Evolutionary conservation across 2,888 invertebrate genomes (phyloP).

Genomic region (Ophion obscuratus): DNA sequence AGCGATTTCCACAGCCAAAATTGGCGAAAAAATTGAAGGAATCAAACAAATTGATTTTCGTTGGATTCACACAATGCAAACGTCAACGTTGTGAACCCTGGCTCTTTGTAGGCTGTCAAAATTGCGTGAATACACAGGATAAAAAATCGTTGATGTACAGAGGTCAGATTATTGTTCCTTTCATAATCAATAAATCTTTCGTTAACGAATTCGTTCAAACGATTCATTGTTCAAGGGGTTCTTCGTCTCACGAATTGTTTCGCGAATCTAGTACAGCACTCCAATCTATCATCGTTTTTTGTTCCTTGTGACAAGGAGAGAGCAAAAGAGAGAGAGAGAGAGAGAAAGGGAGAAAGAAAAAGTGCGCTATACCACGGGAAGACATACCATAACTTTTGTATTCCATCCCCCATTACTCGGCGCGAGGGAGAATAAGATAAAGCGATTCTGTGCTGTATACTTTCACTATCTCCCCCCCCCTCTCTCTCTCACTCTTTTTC

Average conservation of each 20-base stretch:
- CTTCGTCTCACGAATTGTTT: background rate
- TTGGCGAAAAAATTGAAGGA: too few species aligned
- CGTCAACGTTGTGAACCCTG: too few species aligned
- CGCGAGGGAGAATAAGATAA: conserved; percentile 58
- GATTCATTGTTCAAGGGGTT: background rate
- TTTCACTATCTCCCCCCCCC: background rate
- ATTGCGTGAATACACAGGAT: background rate
- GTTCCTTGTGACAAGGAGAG: background rate
- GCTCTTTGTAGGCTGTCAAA: too few species aligned
- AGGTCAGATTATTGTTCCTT: background rate
- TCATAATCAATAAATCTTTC: background rate
- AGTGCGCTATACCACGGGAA: conserved; percentile 39
- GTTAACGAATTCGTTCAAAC: background rate
- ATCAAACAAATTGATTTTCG: too few species aligned
- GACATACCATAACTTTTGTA: conserved; percentile 53
- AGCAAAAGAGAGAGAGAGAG: background rate
- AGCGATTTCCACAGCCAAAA: too few species aligned
- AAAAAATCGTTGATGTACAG: background rate
- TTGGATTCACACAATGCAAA: too few species aligned
- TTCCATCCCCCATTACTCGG: conserved; percentile 22
- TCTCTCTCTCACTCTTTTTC: conserved; percentile 4
- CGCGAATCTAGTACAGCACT: conserved; percentile 13
- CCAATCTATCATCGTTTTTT: conserved; percentile 50
- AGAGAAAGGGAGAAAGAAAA: conserved; percentile 8
- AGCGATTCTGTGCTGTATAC: conserved; percentile 47